A percentile compares a stretch with the other conserved stretches of the same genome.
Evolutionary conservation across 2,888 invertebrate genomes (phyloP).

Genomic region (Xylota segnis): DNA sequence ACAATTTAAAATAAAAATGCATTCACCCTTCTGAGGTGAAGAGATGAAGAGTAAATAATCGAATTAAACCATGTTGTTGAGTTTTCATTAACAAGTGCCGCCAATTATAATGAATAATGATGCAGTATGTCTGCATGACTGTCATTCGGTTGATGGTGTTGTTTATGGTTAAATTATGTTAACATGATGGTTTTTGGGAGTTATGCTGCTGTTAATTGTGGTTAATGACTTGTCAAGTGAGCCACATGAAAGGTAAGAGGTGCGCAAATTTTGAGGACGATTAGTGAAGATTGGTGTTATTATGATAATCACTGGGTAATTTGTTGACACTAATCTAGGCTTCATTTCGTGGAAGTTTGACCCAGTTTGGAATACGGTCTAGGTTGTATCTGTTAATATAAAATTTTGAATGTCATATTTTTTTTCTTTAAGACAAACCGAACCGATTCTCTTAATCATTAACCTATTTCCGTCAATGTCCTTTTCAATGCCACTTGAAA

Average conservation of each 20-base stretch:
- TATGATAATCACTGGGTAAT: neutral
- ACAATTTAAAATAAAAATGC: neutral
- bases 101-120: slow-evolving; percentile 15
- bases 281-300: neutral
- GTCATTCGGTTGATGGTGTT: neutral
- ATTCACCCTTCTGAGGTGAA: neutral
- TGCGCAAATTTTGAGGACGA: neutral
- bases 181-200: neutral
- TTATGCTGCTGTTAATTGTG: neutral
- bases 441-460: too few relatives aligned
- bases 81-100: neutral
- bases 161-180: neutral
- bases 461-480: too few relatives aligned
- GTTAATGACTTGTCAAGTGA: neutral
- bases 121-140: neutral
- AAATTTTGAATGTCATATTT: neutral
- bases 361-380: neutral
- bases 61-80: neutral
- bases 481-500: too few relatives aligned
- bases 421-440: too few relatives aligned
- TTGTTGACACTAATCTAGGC: neutral
- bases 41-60: slow-evolving; percentile 2
- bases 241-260: neutral
- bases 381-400: neutral
- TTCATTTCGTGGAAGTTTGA: neutral